These are phyloP conservation scores for Liolophura sinensis DNA, from an alignment of 1,140 invertebrate species.

Conservation along the genomic window DNA sequence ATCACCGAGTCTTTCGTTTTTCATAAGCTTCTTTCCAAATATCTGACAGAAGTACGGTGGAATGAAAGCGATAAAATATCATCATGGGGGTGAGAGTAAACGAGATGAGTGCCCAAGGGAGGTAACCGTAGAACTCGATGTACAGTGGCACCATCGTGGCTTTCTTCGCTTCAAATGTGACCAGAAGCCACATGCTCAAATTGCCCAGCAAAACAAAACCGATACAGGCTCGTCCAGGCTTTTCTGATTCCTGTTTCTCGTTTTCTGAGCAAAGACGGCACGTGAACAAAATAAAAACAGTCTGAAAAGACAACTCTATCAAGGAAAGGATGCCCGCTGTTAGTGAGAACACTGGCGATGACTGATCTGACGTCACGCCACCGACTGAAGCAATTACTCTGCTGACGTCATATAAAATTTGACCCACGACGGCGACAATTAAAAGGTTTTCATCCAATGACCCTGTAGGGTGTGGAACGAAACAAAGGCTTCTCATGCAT, in stretches of 20 bases:
- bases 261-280: background rate
- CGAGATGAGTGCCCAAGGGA: background rate
- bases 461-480: too few species aligned
- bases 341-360: background rate
- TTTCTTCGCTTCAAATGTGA: constrained; percentile 1
- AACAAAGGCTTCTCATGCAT: too few species aligned
- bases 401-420: constrained; percentile 3
- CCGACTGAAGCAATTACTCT: background rate
- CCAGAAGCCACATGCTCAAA: background rate
- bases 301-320: background rate
- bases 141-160: background rate
- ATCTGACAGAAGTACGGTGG: background rate
- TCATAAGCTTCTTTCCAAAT: constrained; percentile 1
- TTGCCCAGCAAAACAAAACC: background rate
- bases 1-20: too few species aligned
- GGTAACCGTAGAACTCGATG: constrained; percentile 1
- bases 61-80: constrained; percentile 5
- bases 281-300: background rate
- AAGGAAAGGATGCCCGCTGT: background rate
- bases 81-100: background rate
- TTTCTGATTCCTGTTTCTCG: background rate
- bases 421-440: background rate
- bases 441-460: too few species aligned
- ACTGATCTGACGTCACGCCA: background rate
- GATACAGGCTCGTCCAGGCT: background rate